phyloP scores from a whole-genome alignment of 2,113 vertebrate species.

The Symphodus melops region DNA sequence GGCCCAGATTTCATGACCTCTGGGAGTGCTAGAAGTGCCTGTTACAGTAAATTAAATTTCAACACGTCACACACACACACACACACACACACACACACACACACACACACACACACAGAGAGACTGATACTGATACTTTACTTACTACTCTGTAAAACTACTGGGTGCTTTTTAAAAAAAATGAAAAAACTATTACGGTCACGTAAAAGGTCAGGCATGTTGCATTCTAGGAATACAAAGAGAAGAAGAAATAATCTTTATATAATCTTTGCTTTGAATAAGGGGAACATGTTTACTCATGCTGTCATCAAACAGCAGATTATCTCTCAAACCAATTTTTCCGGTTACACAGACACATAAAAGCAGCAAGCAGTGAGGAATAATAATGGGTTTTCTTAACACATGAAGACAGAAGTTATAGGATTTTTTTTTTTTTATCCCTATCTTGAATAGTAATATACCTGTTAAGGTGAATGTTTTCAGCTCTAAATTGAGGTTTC shows the following conservation, averaged over 20 bases:
- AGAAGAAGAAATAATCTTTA: not conserved
- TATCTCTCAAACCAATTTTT: conserved; percentile 1
- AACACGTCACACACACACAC: not conserved
- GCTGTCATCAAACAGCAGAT: not conserved
- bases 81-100: not conserved
- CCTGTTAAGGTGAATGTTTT: too few relatives aligned
- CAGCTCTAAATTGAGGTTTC: too few relatives aligned
- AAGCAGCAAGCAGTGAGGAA: not conserved
- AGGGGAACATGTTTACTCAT: not conserved
- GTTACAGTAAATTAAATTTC: not conserved
- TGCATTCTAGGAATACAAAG: not conserved
- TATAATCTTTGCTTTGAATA: not conserved
- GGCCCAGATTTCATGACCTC: not conserved
- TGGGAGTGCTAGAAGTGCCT: not conserved
- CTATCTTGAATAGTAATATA: too few relatives aligned
- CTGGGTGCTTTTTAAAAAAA: not conserved
- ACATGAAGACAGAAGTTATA: not conserved
- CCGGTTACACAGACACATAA: not conserved
- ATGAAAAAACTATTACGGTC: too few relatives aligned
- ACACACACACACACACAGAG: not conserved
- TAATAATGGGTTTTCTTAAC: not conserved
- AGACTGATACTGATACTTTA: not conserved
- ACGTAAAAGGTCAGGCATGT: conserved; percentile 13
- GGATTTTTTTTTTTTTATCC: too few relatives aligned
- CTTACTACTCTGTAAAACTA: not conserved